Conservation (phyloP, 2,113 vertebrate species). For the Amphilophus citrinellus region DNA sequence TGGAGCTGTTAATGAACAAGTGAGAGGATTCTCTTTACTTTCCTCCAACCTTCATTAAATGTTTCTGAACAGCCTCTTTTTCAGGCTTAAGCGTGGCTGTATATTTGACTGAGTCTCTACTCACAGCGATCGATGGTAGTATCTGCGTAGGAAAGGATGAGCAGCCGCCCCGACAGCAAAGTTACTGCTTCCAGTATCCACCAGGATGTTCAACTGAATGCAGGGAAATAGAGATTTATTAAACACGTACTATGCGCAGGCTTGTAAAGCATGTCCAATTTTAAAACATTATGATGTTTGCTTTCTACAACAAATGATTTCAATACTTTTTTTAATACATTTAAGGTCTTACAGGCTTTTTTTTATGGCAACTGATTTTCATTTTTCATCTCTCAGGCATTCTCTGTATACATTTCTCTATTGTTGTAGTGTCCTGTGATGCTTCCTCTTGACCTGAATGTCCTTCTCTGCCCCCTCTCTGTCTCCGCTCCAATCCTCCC, state of each 20-base stretch:
- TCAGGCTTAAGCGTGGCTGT: no score
- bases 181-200: slow-evolving; percentile 98
- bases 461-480: slow-evolving; percentile 53
- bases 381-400: background rate
- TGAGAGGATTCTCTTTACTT: background rate
- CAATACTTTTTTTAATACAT: background rate
- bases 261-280: background rate
- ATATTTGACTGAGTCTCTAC: slow-evolving; percentile 59
- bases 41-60: background rate
- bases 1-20: slow-evolving; percentile 83
- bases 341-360: background rate
- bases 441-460: slow-evolving; percentile 54
- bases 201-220: slow-evolving; percentile 91
- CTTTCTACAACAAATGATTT: background rate
- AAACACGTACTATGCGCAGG: background rate
- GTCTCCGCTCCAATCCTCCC: slow-evolving; percentile 32
- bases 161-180: slow-evolving; percentile 96
- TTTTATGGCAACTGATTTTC: background rate
- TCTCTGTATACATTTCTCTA: slow-evolving; percentile 5
- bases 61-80: background rate
- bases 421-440: slow-evolving; percentile 5
- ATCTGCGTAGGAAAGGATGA: slow-evolving; percentile 93
- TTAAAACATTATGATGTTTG: background rate
- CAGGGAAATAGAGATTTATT: slow-evolving; percentile 8
- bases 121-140: slow-evolving; percentile 96